Base-by-base conservation (phyloP, 2,113 vertebrate genomes). In the Cebus imitator region DNA sequence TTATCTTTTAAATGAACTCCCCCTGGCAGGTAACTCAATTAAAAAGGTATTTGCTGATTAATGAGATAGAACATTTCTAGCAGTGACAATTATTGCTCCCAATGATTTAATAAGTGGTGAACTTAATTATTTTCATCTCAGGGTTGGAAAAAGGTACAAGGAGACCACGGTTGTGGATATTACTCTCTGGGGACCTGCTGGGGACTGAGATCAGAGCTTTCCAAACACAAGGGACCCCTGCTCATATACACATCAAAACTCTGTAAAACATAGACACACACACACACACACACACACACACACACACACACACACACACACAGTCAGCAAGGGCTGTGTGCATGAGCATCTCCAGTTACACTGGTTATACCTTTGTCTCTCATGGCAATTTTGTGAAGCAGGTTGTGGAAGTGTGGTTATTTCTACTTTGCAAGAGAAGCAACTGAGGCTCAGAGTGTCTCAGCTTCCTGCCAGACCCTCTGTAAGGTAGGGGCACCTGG, bases 11-110 rank as follows among this genome's bases (percentile, higher is more conserved):
- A 87, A 80, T 66, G 50, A 95, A 73, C 76, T 95, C 45, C 75
- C 81, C 66, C 3, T 92, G 92, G 82, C 87, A 97, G 89, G 37
- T 72, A 96, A 78, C 58, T 96, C 72, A 91, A n/a, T 97, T 94
- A 88, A 75, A 72, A 4, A 96, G 70, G 79, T 95, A 80, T 92
- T 96, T 96, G 91, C 89, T 97, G 90, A 81, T n/a, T 96, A 97
- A 97, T 68, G 96, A 98, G 30, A n/a, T 14, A 95, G 80, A 70
- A 80, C 89, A 45, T 93, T 95, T 97, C 96, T 94, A 82, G 87
- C 11, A 58, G 73, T 78, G 90, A 92, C 94, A 97, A 90, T 83
- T 79, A 93, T 45, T 91, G 64, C 82, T 97, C 87, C 82, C 2
- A 2, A 18, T 58, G 80, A 92, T 96, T 97, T 84, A 95, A 57